Conservation (phyloP, 2,888 invertebrate genomes). For the Apomyelois bistriatella region DNA sequence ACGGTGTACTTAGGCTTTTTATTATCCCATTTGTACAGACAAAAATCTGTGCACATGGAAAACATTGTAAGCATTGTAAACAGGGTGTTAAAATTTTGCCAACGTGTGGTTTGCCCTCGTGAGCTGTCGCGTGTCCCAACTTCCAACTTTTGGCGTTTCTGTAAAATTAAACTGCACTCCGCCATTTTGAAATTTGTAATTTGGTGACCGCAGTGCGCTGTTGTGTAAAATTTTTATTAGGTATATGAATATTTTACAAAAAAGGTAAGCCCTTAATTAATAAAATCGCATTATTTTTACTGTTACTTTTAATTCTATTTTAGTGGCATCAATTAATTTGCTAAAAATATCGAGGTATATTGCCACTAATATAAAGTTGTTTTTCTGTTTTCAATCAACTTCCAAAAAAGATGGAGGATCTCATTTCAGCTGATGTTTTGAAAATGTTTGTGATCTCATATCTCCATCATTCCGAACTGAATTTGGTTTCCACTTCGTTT, state of each 20-base stretch:
- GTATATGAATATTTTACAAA: constrained; percentile 8
- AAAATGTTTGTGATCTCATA: too few relatives aligned
- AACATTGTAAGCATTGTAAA: constrained; percentile 7
- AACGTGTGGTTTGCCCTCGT: constrained; percentile 7
- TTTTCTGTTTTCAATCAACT: too few relatives aligned
- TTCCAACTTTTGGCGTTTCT: constrained; percentile 17
- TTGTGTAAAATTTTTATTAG: constrained; percentile 12
- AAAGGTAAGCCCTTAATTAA: too few relatives aligned
- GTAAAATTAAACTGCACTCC: constrained; percentile 18
- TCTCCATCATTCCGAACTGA: too few relatives aligned
- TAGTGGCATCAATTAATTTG: too few relatives aligned
- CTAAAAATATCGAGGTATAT: too few relatives aligned
- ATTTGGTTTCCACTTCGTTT: too few relatives aligned
- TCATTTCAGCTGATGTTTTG: too few relatives aligned
- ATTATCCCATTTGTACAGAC: neutral
- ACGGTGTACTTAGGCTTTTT: neutral
- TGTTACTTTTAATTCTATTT: too few relatives aligned
- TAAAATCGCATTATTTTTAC: too few relatives aligned
- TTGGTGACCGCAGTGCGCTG: constrained; percentile 4
- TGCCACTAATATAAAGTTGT: too few relatives aligned
- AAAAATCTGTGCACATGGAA: constrained; percentile 2
- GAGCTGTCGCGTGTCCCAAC: constrained; percentile 6
- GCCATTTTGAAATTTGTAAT: constrained; percentile 14
- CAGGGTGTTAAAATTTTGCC: constrained; percentile 8
- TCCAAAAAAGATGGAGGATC: too few relatives aligned